These are phyloP conservation scores for Stomatorhinus walkeri DNA, from an alignment of 2,797 vertebrate species.

Conservation along the genomic window DNA sequence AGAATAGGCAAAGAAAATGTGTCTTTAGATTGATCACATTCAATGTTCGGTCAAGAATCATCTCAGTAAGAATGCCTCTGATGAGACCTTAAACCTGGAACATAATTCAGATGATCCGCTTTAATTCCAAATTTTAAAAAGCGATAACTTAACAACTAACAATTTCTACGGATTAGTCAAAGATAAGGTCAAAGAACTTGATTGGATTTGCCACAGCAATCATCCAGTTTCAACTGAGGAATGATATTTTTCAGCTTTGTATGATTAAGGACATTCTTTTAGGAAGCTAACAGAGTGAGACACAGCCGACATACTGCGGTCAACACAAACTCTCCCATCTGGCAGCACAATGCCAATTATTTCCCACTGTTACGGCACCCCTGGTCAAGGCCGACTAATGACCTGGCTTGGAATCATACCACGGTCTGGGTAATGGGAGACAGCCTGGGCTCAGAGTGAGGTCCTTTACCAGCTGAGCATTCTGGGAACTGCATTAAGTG, in stretches of 20 bases:
- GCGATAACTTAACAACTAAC: background rate
- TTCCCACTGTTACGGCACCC: background rate
- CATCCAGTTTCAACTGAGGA: background rate
- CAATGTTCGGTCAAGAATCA: background rate
- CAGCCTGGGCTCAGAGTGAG: background rate
- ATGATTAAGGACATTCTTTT: slow-evolving; percentile 9
- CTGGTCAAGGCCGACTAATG: background rate
- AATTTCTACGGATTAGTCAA: background rate
- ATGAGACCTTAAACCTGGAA: background rate
- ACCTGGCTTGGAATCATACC: background rate
- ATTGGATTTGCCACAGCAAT: background rate
- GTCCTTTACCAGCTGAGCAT: background rate
- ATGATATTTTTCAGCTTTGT: background rate
- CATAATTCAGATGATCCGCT: background rate
- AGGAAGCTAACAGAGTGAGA: background rate
- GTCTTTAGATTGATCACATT: background rate
- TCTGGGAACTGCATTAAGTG: background rate
- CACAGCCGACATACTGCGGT: background rate
- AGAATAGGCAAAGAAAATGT: background rate
- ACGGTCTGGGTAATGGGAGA: slow-evolving; percentile 8
- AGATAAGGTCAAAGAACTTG: background rate
- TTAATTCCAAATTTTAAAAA: background rate
- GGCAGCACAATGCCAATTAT: slow-evolving; percentile 4
- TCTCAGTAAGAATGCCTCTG: background rate
- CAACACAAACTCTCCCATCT: background rate